A percentile compares a stretch with the other conserved stretches of the same genome.
phyloP scores from a whole-genome alignment of 1,140 invertebrate genomes.

The Himalopsyche phryganea region DNA sequence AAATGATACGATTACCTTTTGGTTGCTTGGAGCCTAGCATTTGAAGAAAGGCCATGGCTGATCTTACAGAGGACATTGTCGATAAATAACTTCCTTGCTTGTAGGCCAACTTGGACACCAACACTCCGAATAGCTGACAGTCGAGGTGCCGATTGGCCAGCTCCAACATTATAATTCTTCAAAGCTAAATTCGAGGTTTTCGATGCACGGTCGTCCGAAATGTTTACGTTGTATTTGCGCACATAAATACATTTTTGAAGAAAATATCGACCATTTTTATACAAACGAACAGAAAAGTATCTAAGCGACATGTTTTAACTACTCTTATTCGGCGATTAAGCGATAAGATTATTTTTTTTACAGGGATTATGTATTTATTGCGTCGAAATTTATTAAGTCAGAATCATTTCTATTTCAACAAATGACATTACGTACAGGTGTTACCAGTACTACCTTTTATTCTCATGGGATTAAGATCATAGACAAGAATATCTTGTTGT shows the following conservation, averaged over 20 bases:
- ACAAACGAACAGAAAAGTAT: constrained; percentile 9
- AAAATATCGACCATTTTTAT: constrained; percentile 15
- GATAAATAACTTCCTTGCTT: constrained; percentile 13
- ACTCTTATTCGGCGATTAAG: neutral
- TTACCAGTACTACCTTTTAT: too few relatives aligned
- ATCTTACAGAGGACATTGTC: constrained; percentile 21
- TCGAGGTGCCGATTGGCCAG: neutral
- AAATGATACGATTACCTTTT: too few relatives aligned
- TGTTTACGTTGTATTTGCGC: constrained; percentile 9
- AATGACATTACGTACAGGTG: too few relatives aligned
- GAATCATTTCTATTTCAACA: too few relatives aligned
- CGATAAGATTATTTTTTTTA: neutral
- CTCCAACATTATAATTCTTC: neutral
- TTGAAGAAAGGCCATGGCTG: constrained; percentile 4
- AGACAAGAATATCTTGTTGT: too few relatives aligned
- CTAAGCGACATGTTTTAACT: constrained; percentile 16
- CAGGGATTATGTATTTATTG: too few relatives aligned
- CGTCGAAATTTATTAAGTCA: too few relatives aligned
- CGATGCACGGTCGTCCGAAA: constrained; percentile 8
- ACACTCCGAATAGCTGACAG: constrained; percentile 10
- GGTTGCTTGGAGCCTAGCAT: constrained; percentile 3
- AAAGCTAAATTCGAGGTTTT: constrained; percentile 5
- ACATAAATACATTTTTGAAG: constrained; percentile 5
- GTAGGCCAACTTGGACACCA: neutral
- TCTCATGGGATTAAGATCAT: too few relatives aligned